phyloP scores from a whole-genome alignment of 2,888 invertebrate genomes.

The Metopia argyrocephala region DNA sequence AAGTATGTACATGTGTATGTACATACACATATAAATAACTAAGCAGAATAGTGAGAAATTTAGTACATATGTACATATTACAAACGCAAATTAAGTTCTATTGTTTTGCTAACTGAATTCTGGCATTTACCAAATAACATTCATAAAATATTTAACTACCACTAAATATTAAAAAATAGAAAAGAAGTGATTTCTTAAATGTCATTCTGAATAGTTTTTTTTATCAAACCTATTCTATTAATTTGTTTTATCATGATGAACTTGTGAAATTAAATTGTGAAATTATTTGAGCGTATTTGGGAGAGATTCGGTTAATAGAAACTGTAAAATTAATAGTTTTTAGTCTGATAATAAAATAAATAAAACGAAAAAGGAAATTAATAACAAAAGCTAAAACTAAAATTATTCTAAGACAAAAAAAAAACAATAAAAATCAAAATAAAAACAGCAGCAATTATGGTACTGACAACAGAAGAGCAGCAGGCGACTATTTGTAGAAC shows the following conservation, averaged over 20 bases:
- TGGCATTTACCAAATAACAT: no score
- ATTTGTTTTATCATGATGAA: background rate
- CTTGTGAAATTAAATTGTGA: constrained; percentile 17
- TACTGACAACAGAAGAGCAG: constrained; percentile 63
- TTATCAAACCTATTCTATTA: background rate
- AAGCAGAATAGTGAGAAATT: constrained; percentile 19
- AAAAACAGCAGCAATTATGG: constrained; percentile 60
- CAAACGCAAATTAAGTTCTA: constrained; percentile 32
- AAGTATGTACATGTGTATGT: no score
- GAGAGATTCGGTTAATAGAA: no score
- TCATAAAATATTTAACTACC: no score
- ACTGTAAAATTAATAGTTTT: no score
- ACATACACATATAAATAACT: background rate
- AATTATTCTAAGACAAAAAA: constrained; percentile 6
- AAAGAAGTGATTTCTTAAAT: constrained; percentile 11
- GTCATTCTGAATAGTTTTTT: constrained; percentile 9
- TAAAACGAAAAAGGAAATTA: background rate
- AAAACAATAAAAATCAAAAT: constrained; percentile 11
- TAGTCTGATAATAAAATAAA: background rate
- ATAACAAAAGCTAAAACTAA: constrained; percentile 5
- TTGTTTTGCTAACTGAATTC: background rate
- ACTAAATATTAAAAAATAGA: background rate
- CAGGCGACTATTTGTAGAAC: constrained; percentile 61
- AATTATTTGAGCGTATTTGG: constrained; percentile 5
- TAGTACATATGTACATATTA: no score